phyloP scores from a whole-genome alignment of 2,888 invertebrate species.

The Iselma pallidipennis region DNA sequence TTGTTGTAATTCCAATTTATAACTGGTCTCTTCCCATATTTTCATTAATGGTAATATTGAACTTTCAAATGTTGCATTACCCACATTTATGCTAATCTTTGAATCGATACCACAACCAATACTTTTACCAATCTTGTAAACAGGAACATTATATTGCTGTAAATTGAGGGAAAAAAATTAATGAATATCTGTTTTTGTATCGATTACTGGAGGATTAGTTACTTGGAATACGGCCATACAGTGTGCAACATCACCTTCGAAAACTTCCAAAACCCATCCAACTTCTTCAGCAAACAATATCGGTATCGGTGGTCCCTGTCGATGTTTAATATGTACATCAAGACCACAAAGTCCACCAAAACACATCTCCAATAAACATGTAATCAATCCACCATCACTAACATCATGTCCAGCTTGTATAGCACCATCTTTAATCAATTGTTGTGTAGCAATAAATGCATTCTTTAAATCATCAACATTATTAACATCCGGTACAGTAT shows the following conservation, averaged over 20 bases:
- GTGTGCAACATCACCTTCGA: conserved; percentile 59
- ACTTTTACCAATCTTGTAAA: conserved; percentile 70
- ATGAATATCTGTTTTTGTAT: conserved; percentile 1
- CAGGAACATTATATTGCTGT: conserved; percentile 62
- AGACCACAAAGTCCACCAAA: conserved; percentile 89
- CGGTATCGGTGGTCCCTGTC: conserved; percentile 63
- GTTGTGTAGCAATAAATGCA: conserved; percentile 84
- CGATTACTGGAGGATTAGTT: conserved; percentile 11
- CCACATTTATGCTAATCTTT: conserved; percentile 63
- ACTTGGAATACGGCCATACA: conserved; percentile 66
- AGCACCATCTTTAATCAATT: conserved; percentile 72
- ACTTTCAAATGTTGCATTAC: conserved; percentile 65
- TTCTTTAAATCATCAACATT: conserved; percentile 67
- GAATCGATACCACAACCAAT: conserved; percentile 70
- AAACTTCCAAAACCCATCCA: conserved; percentile 82
- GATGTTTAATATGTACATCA: conserved; percentile 64
- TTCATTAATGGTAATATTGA: conserved; percentile 71
- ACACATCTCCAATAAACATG: conserved; percentile 93
- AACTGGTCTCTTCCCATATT: conserved; percentile 96
- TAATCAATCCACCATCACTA: conserved; percentile 94
- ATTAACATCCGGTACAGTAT: conserved; percentile 79
- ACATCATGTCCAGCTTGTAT: conserved; percentile 90
- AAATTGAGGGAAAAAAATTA: conserved; percentile 30
- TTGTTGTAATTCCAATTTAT: conserved; percentile 83
- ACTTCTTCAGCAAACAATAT: conserved; percentile 84